Base-by-base conservation (phyloP, 2,888 invertebrate genomes). In the Polydrusus tereticollis region DNA sequence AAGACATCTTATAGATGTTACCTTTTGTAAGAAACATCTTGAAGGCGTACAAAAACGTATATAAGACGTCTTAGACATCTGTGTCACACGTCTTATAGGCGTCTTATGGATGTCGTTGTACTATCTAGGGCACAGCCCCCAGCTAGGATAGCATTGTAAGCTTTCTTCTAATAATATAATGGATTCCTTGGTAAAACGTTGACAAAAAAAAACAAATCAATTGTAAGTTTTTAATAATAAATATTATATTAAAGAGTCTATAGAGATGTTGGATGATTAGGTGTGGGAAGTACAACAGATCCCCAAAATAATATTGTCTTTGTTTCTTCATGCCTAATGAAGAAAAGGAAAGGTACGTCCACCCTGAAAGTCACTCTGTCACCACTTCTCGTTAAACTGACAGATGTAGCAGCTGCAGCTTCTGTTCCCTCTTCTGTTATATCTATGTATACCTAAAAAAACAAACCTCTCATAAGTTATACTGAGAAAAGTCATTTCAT, bases 341-440 rank as follows among this genome's bases (percentile, higher is more conserved):
- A 91, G 81, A 93, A 92, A 69, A 91, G 86, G 83, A 93, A 94
- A 0, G 94, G 94, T 29, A 91, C 88, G 79, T 93, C 89, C 0
- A 90, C 91, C 72, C 88, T 87, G 74, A 88, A 87, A 0, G 83
- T 82, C 73, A 88, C 86, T 21, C 86, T 86, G 7, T 87, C 86
- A 0, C 90, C 90, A 43, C 88, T 86, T 45, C 90, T 87, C 1
- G 89, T 87, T 63, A 92, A 80, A 41, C 88, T 81, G 0, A 88
- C 87, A 0, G 87, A 86, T 0, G 92, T 91, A 0, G 90, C 90
- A 0, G 93, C 92, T 0, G 91, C 90, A 0, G 92, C 93, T 80
- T 90, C 91, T 0, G 93, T 93, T 0, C 93, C 92, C 18, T 20
- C 72, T 69, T 75, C 75, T 1, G 71, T 75, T 52, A 75, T 74